Conservation (phyloP, 2,797 vertebrate genomes). For the Dermochelys coriacea region DNA sequence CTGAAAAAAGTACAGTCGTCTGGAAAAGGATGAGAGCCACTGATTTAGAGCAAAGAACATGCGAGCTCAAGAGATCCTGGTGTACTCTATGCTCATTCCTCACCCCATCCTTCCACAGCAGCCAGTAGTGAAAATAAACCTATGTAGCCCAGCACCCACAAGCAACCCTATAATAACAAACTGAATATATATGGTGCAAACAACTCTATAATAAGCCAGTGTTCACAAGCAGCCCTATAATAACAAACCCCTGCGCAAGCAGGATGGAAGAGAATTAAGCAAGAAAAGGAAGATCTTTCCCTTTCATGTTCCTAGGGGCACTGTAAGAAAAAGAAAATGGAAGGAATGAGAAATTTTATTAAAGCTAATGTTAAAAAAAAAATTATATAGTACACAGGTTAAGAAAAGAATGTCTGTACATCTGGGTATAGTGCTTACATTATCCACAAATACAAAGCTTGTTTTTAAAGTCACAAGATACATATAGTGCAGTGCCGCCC, state of each 20-base stretch:
- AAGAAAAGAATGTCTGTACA: no score
- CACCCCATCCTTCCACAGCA: background rate
- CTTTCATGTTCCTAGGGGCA: background rate
- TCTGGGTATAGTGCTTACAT: no score
- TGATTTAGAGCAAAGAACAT: no score
- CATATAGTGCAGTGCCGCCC: no score
- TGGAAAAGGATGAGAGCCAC: no score
- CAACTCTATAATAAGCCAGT: background rate
- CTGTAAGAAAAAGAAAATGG: background rate
- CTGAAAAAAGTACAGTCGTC: no score
- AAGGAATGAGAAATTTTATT: background rate
- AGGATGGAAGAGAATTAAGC: background rate
- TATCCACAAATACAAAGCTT: no score
- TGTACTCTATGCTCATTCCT: no score
- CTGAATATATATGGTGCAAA: background rate
- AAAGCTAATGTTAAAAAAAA: no score
- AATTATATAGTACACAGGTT: no score
- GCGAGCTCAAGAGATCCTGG: no score
- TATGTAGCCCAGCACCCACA: background rate
- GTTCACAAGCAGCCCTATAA: rapidly evolving
- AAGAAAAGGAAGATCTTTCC: background rate
- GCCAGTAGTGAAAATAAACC: background rate
- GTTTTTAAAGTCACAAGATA: no score
- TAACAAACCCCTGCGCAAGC: background rate
- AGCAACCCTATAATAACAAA: background rate